Conservation (phyloP, 2,888 invertebrate species). For the Iselma pallidipennis region DNA sequence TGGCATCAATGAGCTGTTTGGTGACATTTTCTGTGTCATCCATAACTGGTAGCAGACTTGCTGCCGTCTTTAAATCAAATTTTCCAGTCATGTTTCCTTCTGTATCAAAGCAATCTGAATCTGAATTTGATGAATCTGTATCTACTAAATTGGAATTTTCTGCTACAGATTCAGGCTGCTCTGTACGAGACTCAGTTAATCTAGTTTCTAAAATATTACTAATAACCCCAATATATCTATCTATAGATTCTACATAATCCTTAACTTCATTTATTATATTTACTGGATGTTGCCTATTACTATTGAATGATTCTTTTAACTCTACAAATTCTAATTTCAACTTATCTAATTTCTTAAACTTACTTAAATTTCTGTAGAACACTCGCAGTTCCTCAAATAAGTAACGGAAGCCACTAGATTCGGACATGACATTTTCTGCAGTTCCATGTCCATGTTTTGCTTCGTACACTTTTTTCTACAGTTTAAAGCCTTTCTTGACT, state of each 20-base stretch:
- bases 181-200: background rate
- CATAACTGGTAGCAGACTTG: no score
- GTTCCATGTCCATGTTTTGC: background rate
- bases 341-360: background rate
- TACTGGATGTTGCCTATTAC: background rate
- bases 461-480: background rate
- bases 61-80: no score
- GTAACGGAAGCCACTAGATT: background rate
- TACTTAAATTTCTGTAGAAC: slow-evolving; percentile 8
- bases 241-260: background rate
- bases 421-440: background rate
- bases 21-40: slow-evolving; percentile 11
- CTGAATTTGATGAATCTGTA: background rate
- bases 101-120: background rate
- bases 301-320: slow-evolving; percentile 5
- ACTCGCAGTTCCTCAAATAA: slow-evolving; percentile 2
- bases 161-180: background rate
- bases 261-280: slow-evolving; percentile 2
- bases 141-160: background rate
- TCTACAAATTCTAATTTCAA: background rate
- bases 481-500: slow-evolving; percentile 4
- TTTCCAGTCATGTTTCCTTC: background rate
- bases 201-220: slow-evolving; percentile 1
- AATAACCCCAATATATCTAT: background rate
- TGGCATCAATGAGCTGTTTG: slow-evolving; percentile 33